Conservation (phyloP, 2,888 invertebrate species). For the Lomographa bimaculata region DNA sequence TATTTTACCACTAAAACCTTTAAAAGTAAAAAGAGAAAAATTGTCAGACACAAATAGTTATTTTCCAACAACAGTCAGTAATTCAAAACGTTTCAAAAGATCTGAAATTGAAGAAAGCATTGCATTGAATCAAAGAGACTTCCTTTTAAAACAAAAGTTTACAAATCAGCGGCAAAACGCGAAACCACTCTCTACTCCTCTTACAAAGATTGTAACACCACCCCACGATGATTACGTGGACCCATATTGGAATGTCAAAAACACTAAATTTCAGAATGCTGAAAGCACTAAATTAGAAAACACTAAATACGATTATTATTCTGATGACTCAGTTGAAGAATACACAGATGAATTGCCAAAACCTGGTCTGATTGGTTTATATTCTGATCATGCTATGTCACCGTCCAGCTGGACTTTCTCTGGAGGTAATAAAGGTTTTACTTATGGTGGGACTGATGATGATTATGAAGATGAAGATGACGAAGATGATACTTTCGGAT, state of each 20-base stretch:
- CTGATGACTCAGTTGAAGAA: slow-evolving; percentile 49
- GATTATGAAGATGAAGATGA: slow-evolving; percentile 47
- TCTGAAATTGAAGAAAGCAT: slow-evolving; percentile 39
- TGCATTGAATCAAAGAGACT: slow-evolving; percentile 57
- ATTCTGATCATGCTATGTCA: slow-evolving; percentile 56
- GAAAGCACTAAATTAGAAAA: slow-evolving; percentile 2
- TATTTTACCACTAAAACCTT: slow-evolving; percentile 46
- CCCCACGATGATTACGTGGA: slow-evolving; percentile 54
- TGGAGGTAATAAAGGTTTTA: slow-evolving; percentile 38
- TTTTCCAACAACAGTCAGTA: slow-evolving; percentile 39
- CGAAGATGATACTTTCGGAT: slow-evolving; percentile 54
- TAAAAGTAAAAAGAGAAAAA: slow-evolving; percentile 24
- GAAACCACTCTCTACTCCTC: slow-evolving; percentile 34
- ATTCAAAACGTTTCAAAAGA: slow-evolving; percentile 38
- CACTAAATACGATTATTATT: slow-evolving; percentile 43
- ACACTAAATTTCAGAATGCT: slow-evolving; percentile 43
- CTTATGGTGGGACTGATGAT: slow-evolving; percentile 39
- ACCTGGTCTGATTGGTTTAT: slow-evolving; percentile 67
- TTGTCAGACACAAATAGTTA: slow-evolving; percentile 36
- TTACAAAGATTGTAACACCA: slow-evolving; percentile 47
- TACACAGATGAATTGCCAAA: slow-evolving; percentile 64
- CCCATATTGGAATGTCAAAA: slow-evolving; percentile 74
- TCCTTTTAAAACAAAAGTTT: slow-evolving; percentile 51
- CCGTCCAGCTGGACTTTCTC: slow-evolving; percentile 46
- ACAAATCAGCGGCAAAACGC: slow-evolving; percentile 35